Percentiles rank a stretch among this genome's conserved stretches.
These are phyloP conservation scores for Tinamus guttatus DNA, from an alignment of 2,113 vertebrate genomes.

Conservation along the genomic window DNA sequence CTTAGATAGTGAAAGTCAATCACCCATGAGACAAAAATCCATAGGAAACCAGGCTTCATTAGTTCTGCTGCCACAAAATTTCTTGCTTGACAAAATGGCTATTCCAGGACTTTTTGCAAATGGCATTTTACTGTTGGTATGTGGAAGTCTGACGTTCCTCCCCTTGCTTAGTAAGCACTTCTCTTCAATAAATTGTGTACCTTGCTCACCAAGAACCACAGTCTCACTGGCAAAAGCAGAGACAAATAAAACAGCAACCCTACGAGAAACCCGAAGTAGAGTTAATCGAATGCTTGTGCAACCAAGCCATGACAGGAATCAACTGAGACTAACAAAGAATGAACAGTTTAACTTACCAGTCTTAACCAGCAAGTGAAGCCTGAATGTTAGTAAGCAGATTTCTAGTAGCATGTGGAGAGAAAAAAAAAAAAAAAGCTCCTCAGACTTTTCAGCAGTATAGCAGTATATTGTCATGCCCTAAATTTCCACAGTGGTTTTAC, in stretches of 20 bases:
- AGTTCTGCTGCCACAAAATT: constrained; percentile 36
- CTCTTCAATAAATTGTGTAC: not conserved
- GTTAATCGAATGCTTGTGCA: not conserved
- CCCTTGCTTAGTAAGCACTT: not conserved
- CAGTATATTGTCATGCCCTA: not conserved
- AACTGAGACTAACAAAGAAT: not conserved
- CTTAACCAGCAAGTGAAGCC: not conserved
- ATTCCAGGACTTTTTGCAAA: constrained; percentile 17
- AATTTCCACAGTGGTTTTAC: not conserved
- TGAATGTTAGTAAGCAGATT: not conserved
- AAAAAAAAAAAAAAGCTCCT: not conserved
- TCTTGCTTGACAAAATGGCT: constrained; percentile 33
- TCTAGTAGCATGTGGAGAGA: not conserved
- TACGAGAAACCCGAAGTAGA: not conserved
- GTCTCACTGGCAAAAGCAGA: not conserved
- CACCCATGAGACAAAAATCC: constrained; percentile 65
- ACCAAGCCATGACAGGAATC: not conserved
- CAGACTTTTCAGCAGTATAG: not conserved
- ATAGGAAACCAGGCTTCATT: constrained; percentile 64
- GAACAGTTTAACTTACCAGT: not conserved
- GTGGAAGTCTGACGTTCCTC: not conserved
- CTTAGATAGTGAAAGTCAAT: constrained; percentile 67
- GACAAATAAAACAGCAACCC: not conserved
- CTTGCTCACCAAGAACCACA: not conserved
- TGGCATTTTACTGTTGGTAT: not conserved